These are phyloP conservation scores for Salminus brasiliensis DNA, from an alignment of 2,113 vertebrate species.

Conservation along the genomic window DNA sequence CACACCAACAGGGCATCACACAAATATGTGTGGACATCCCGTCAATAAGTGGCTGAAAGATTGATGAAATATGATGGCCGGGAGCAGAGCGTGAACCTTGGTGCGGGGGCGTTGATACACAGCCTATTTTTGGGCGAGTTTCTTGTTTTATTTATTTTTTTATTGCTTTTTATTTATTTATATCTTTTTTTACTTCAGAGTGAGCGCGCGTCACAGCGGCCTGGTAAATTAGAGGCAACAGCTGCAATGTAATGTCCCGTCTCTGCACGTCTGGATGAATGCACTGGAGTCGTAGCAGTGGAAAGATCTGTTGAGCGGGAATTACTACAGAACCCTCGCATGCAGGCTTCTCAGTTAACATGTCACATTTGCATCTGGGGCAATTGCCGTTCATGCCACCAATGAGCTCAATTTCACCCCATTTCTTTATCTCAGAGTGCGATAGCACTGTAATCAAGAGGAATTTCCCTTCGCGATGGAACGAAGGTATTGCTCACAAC, in stretches of 20 bases:
- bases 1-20: conserved; percentile 61
- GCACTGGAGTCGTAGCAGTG: conserved; percentile 16
- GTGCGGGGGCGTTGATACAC: conserved; percentile 65
- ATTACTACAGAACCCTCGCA: conserved; percentile 1
- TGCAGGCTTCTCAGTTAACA: neutral
- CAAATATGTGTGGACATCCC: conserved; percentile 76
- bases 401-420: conserved; percentile 4
- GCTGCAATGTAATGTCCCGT: conserved; percentile 40
- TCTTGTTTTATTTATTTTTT: conserved; percentile 31
- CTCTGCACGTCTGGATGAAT: conserved; percentile 32
- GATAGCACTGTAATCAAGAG: neutral
- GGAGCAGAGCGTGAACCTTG: conserved; percentile 65
- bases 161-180: too few species aligned
- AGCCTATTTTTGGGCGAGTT: conserved; percentile 69
- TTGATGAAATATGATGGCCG: conserved; percentile 74
- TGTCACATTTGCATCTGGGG: neutral
- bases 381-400: neutral
- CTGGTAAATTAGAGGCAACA: conserved; percentile 55
- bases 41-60: conserved; percentile 77
- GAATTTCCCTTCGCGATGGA: neutral
- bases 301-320: conserved; percentile 15
- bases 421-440: neutral
- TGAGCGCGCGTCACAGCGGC: conserved; percentile 50
- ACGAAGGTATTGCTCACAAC: neutral
- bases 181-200: conserved; percentile 65